These are phyloP conservation scores for Tachysurus fulvidraco DNA, from an alignment of 2,113 vertebrate species.

Conservation along the genomic window DNA sequence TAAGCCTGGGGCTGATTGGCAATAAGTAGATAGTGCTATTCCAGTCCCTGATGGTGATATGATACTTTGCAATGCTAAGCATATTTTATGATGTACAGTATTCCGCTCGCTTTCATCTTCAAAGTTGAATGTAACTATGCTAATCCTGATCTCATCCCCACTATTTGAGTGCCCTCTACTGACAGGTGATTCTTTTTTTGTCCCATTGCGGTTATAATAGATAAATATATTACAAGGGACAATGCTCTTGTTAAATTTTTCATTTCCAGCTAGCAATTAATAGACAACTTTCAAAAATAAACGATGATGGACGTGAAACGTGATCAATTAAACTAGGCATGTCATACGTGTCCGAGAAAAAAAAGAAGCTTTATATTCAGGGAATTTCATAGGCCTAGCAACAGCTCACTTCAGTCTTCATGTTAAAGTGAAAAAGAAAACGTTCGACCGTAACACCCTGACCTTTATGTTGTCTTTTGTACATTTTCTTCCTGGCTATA, in stretches of 20 bases:
- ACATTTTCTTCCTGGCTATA: not conserved
- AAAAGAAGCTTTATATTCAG: not conserved
- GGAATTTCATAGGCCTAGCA: not conserved
- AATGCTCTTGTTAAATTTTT: not conserved
- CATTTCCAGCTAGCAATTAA: not conserved
- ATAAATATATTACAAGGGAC: not conserved
- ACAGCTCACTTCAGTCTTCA: not conserved
- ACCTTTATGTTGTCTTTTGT: not conserved
- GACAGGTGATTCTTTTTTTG: not conserved
- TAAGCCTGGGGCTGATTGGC: not conserved
- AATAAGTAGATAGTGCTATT: not conserved
- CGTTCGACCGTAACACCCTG: not conserved
- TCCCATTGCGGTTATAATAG: not conserved
- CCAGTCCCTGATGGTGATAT: not conserved
- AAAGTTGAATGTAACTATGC: slow-evolving; percentile 9
- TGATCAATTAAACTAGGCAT: not conserved
- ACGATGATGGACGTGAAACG: not conserved
- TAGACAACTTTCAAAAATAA: not conserved
- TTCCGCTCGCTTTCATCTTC: not conserved
- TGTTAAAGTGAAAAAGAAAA: not conserved
- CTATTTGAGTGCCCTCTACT: slow-evolving; percentile 50
- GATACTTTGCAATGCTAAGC: slow-evolving; percentile 4
- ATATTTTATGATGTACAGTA: not conserved
- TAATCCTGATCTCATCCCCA: slow-evolving; percentile 15
- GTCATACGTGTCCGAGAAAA: not conserved